phyloP scores from a whole-genome alignment of 2,888 invertebrate species.

The Cerceris ruficornis region DNA sequence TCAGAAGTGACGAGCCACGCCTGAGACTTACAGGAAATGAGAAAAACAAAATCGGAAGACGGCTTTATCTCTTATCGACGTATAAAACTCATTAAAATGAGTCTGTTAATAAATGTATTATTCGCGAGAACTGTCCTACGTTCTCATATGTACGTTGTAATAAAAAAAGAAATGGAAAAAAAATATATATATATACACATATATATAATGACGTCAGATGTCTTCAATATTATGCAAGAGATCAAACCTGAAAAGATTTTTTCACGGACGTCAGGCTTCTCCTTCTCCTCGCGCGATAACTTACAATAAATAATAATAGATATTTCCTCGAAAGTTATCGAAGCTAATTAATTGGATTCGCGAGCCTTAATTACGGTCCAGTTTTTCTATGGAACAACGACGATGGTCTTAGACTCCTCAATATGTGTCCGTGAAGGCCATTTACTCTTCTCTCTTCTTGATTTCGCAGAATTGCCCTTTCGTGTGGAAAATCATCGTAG shows the following conservation, averaged over 20 bases:
- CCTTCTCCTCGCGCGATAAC: neutral
- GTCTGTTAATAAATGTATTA: too few relatives aligned
- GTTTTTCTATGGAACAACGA: conserved; percentile 84
- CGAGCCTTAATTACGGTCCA: conserved; percentile 63
- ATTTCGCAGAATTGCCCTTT: conserved; percentile 84
- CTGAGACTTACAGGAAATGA: neutral
- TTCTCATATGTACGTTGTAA: too few relatives aligned
- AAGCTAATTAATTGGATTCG: conserved; percentile 1
- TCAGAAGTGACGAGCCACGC: neutral
- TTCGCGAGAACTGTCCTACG: too few relatives aligned
- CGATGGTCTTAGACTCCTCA: conserved; percentile 85
- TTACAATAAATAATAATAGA: conserved; percentile 20
- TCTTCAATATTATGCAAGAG: neutral
- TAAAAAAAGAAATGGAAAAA: too few relatives aligned
- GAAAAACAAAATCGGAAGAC: too few relatives aligned
- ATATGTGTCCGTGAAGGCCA: conserved; percentile 84
- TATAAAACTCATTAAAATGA: too few relatives aligned
- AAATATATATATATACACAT: too few relatives aligned
- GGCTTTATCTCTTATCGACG: too few relatives aligned
- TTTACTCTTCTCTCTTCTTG: conserved; percentile 85
- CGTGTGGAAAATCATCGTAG: conserved; percentile 87
- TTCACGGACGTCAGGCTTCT: neutral
- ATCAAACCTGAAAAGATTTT: neutral
- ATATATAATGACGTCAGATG: too few relatives aligned
- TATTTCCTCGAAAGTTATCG: neutral